Evolutionary conservation across 1,140 invertebrate genomes (phyloP).

Genomic region (Luehdorfia chinensis): DNA sequence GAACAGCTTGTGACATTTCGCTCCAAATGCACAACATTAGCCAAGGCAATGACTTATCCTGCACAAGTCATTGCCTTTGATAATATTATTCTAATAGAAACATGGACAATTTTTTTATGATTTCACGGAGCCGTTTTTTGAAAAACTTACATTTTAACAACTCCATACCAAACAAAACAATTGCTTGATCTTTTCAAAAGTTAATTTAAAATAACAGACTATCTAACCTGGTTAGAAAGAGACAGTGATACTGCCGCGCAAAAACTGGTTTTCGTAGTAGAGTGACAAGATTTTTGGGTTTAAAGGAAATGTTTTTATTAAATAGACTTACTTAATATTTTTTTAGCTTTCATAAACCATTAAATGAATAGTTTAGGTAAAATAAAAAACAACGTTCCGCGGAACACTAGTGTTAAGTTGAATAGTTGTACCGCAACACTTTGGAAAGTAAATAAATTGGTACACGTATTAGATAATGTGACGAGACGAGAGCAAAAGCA

Average conservation of each 20-base stretch:
- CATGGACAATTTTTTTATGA: not conserved
- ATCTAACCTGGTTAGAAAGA: constrained; percentile 28
- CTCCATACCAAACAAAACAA: constrained; percentile 20
- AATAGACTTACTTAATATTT: too few relatives aligned
- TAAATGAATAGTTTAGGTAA: too few relatives aligned
- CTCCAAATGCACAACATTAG: constrained; percentile 6
- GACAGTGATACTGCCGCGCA: constrained; percentile 15
- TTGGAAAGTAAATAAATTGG: too few relatives aligned
- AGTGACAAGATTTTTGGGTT: not conserved
- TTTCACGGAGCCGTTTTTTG: not conserved
- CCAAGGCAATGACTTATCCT: constrained; percentile 5
- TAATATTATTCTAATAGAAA: constrained; percentile 5
- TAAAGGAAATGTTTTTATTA: too few relatives aligned
- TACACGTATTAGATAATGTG: too few relatives aligned
- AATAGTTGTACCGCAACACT: too few relatives aligned
- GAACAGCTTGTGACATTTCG: too few relatives aligned
- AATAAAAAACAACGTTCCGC: too few relatives aligned
- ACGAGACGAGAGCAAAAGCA: too few relatives aligned
- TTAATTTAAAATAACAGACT: constrained; percentile 24
- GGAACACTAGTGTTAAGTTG: too few relatives aligned
- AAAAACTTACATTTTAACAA: constrained; percentile 13
- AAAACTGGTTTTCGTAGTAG: constrained; percentile 18
- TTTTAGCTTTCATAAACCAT: too few relatives aligned
- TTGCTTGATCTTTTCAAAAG: constrained; percentile 24
- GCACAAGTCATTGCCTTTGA: constrained; percentile 7